phyloP scores from a whole-genome alignment of 1,140 invertebrate genomes.

The Coelopa frigida region DNA sequence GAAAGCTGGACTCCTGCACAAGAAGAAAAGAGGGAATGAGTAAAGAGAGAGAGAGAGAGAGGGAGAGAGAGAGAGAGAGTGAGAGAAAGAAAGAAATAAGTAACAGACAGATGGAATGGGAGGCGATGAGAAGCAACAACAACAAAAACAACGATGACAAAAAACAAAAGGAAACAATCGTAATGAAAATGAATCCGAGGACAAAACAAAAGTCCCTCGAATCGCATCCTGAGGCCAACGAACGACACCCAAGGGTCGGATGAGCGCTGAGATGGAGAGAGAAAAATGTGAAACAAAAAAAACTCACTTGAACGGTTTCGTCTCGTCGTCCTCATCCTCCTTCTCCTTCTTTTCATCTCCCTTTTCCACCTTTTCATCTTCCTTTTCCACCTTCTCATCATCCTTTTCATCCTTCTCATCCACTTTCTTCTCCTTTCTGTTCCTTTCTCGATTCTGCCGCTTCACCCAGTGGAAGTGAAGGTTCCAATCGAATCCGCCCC shows the following conservation, averaged over 20 bases:
- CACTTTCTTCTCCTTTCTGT: conserved; percentile 25
- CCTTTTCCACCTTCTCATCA: background rate
- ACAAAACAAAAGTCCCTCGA: no score
- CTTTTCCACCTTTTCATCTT: background rate
- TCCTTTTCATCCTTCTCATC: background rate
- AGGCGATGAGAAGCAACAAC: no score
- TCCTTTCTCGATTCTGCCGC: conserved; percentile 26
- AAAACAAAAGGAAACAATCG: no score
- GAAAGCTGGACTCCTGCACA: conserved; percentile 61
- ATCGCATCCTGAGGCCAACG: no score
- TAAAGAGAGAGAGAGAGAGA: background rate
- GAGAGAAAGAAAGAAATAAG: background rate
- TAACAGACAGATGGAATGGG: background rate
- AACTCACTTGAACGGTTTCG: no score
- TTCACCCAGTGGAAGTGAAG: conserved; percentile 94
- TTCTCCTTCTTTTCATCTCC: background rate
- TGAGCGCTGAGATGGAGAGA: no score
- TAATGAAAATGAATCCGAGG: no score
- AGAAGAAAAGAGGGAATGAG: conserved; percentile 8
- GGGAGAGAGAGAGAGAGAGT: background rate
- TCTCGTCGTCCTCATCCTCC: background rate
- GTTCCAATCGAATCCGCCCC: conserved; percentile 89
- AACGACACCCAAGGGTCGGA: no score
- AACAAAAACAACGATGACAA: no score
- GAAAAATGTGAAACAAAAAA: no score